Evolutionary conservation across 1,140 invertebrate genomes (phyloP), one percentile per base, ranked within the genome.

Genomic region (Bombus polaris): DNA sequence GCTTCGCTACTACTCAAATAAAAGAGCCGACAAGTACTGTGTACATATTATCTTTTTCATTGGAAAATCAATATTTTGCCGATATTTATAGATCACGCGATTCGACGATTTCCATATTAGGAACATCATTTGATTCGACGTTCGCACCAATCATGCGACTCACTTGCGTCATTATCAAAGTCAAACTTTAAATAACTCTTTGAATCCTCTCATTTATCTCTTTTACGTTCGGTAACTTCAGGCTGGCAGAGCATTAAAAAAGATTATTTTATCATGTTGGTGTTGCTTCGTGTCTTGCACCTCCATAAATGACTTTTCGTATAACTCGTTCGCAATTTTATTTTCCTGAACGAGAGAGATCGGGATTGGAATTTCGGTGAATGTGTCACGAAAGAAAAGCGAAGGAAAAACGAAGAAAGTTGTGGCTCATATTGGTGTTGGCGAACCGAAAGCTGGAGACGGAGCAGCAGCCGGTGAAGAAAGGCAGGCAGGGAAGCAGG

Each of bases 101-200:
- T 75, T 47, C 9, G 28, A 28, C 15, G 53, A 44, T 28, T 65
- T 70, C 62, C 65, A 59, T 59, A 81, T 62, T 57, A 72, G 47
- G 79, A 81, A 72, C 28, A 53, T 81, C 37, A 37, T 81, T 81
- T 72, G 44, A 59, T 42, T 71, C 44, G 35, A 42, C 28, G 13
- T 42, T n/a, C 47, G 68, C n/a, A 70, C 47, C 47, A 42, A 71
- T 72, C 79, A 35, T 72, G 53, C 47, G 25, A 57, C 18, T 72
- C 18, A 28, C 6, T 72, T 39, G n/a, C 79, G 66, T 59, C 79
- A 73, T 81, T 81, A 81, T 81, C 79, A 42, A 70, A 80, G 79
- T 81, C 13, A 72, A 57, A 72, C 68, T 71, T 81, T 81, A 81
- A 81, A 59, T 81, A 81, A 81, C 68, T 59, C 28, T 12, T 53